Base-by-base conservation (phyloP, 2,888 invertebrate species). In the Ethmia dodecea region DNA sequence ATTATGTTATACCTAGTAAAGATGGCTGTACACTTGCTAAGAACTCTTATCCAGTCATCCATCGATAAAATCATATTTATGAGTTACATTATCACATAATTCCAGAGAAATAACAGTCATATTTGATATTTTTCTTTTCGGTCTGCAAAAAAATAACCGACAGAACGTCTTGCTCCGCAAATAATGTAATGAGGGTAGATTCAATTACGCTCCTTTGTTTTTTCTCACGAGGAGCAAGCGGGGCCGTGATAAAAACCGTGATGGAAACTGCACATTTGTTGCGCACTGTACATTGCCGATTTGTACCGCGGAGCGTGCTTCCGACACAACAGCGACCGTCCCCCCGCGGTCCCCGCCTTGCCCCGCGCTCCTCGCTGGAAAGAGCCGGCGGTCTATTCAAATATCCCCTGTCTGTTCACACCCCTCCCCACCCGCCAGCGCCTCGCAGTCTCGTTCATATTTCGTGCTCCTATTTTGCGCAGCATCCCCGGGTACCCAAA, bases 401-500 rank as follows among this genome's bases (percentile, higher is more conserved):
- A 80, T 83, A 80, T 74, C 61, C 69, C 81, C 66, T 74, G 67
- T 76, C 81, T 81, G 74, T 76, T 81, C 84, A 61, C 81, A 79
- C 79, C 77, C 32, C 76, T 70, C 73, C 69, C 62, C 71, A 65
- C 71, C 75, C 72, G 74, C 73, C 75, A 77, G 84, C 86, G 83
- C 84, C 86, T 80, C 72, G 86, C 86, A 80, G 86, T 86, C 87
- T 86, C 86, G 84, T 84, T 80, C 79, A 87, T 81, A 84, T 86
- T 86, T 81, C 79, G 84, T 79, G 80, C 75, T 86, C 80, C 84
- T 81, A 84, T 84, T 83, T 81, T 84, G 86, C 87, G 88, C 88
- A 88, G 88, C 88, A 87, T 87, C 87, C 86, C 86, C 80, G 84
- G 84, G 81, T 78, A 72, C 73, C 70, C 67, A 77, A 80, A 71